Conservation (phyloP, 2,113 vertebrate species). For the Nyctibius bracteatus region DNA sequence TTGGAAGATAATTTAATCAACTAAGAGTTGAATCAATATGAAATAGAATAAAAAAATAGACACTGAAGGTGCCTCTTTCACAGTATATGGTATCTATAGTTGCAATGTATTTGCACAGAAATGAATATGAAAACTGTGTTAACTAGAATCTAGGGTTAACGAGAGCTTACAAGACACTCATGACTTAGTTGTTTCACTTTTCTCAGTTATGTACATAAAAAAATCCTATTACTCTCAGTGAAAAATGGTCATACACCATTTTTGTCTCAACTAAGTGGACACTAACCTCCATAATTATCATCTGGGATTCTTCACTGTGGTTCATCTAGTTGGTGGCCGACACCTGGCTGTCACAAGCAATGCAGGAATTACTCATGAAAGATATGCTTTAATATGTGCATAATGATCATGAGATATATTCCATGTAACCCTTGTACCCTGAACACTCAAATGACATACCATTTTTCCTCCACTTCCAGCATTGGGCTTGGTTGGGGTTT, state of each 20-base stretch:
- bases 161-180: background rate
- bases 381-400: accelerated
- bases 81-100: background rate
- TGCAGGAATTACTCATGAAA: background rate
- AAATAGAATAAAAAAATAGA: background rate
- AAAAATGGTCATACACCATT: accelerated
- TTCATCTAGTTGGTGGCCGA: background rate
- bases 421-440: background rate
- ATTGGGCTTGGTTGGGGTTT: background rate
- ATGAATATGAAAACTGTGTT: background rate
- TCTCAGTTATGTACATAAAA: background rate
- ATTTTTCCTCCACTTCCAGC: accelerated
- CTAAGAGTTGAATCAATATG: background rate
- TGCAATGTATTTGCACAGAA: background rate
- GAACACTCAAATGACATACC: background rate
- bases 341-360: background rate
- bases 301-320: slow-evolving; percentile 30
- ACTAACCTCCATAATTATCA: slow-evolving; percentile 46
- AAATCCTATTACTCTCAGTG: background rate
- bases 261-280: background rate
- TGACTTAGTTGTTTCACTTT: background rate
- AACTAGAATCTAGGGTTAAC: background rate
- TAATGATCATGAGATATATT: background rate
- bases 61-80: background rate
- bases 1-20: background rate